Base-by-base conservation (phyloP, 2,797 vertebrate genomes). In the Nannoperca obscura region DNA sequence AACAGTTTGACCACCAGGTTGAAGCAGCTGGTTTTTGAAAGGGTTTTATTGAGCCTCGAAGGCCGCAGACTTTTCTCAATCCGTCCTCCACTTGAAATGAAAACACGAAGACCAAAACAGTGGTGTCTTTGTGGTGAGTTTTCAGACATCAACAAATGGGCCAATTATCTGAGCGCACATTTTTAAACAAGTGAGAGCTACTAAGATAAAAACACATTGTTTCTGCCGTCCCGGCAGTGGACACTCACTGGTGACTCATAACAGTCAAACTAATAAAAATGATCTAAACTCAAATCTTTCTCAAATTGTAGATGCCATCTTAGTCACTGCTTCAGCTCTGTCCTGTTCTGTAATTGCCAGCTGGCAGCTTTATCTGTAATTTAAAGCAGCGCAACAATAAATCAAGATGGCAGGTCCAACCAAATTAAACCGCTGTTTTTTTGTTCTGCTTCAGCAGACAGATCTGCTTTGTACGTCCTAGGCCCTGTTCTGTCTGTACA, bases 61-160 rank as follows among this genome's bases (percentile, higher is more conserved):
- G 42, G 40, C 49, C 4, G 3, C 64, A 74, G 68, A 73, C 40
- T 46, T 74, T 69, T 52, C 63, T 66, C 62, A 30, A 42, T 36
- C 38, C 22, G 27, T 52, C 58, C 40, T 46, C 71, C 40, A 59
- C 27, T 69, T 76, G 47, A 80, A 81, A 64, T 68, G 14, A 71
- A 78, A 85, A 79, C 61, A 65, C 53, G 24, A 67, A 74, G 74
- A 60, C 20, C 54, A 47, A 76, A 82, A 76, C 69, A 58, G 52
- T 27, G 47, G 59, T 20, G 74, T 40, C 50, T 80, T 65, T 80
- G 68, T 80, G 78, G 68, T 36, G 17, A 58, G 42, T 38, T 44
- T 60, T 68, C 42, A 81, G 52, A 57, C 72, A 71, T 49, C 22
- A 22, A 81, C 58, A 79, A 78, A 78, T 22, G 27, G 58, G 17